Evolutionary conservation across 2,113 vertebrate species (phyloP).

Genomic region (Chaenocephalus aceratus): DNA sequence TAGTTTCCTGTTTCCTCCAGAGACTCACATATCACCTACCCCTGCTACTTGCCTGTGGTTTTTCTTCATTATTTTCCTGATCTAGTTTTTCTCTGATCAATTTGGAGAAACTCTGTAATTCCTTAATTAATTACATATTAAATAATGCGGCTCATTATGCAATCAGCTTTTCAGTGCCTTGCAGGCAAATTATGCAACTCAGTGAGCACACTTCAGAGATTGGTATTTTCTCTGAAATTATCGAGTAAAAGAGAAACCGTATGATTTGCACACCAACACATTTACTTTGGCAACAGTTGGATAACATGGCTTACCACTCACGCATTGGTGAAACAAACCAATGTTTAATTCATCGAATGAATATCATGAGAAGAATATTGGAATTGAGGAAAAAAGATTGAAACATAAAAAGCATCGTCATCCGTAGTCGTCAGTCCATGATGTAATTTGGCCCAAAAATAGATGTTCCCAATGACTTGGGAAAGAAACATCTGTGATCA

Average conservation of each 20-base stretch:
- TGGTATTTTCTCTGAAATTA: neutral
- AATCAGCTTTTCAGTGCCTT: conserved; percentile 16
- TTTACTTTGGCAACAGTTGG: neutral
- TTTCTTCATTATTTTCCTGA: neutral
- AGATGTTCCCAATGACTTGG: too few relatives aligned
- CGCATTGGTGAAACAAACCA: neutral
- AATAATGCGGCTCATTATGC: conserved; percentile 16
- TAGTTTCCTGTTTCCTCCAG: neutral
- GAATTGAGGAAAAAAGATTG: neutral
- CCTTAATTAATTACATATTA: too few relatives aligned
- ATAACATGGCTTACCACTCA: too few relatives aligned
- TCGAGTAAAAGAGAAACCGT: neutral
- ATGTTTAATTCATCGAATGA: neutral
- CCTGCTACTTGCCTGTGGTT: neutral
- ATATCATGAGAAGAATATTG: neutral
- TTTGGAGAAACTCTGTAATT: conserved; percentile 11
- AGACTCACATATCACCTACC: neutral
- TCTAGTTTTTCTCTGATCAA: neutral
- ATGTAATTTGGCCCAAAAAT: too few relatives aligned
- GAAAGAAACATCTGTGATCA: too few relatives aligned
- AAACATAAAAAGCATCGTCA: neutral
- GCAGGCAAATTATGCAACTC: neutral
- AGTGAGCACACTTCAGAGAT: neutral
- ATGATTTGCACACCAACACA: neutral
- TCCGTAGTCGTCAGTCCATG: too few relatives aligned